A percentile compares a stretch with the other conserved stretches of the same genome.
Conservation (phyloP, 2,797 vertebrate species). For the Lophius americanus region DNA sequence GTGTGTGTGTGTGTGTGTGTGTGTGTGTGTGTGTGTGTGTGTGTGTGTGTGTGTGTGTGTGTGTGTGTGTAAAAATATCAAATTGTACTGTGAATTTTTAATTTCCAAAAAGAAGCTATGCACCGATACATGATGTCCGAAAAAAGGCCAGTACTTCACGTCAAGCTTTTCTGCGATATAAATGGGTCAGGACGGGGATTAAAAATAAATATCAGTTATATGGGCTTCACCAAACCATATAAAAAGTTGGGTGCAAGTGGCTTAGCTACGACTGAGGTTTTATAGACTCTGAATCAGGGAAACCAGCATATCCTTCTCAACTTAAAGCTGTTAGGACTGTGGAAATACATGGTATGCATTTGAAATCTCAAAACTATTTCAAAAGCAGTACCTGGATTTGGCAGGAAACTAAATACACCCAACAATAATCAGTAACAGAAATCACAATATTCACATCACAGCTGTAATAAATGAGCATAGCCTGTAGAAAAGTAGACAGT, state of each 20-base stretch:
- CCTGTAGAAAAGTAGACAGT: slow-evolving; percentile 38
- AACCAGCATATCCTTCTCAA: no score
- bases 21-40: no score
- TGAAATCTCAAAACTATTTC: background rate
- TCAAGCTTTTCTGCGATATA: slow-evolving; percentile 60
- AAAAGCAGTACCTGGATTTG: no score
- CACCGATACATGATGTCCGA: slow-evolving; percentile 30
- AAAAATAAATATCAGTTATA: slow-evolving; percentile 70
- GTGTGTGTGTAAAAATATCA: no score
- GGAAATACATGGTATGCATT: background rate
- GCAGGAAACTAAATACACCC: no score
- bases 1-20: no score
- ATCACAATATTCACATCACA: background rate
- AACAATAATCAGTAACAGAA: no score
- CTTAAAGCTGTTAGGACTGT: no score
- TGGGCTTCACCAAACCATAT: slow-evolving; percentile 50
- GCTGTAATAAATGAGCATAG: slow-evolving; percentile 10
- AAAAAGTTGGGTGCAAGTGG: slow-evolving; percentile 48
- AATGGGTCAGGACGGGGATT: slow-evolving; percentile 78
- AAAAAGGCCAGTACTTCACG: slow-evolving; percentile 48
- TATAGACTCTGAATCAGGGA: slow-evolving; percentile 1
- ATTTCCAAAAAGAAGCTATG: slow-evolving; percentile 17
- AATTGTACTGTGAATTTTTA: no score
- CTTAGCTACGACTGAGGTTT: slow-evolving; percentile 44
- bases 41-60: no score